Conservation (phyloP, 2,797 vertebrate species). For the Lepus oiostolus region DNA sequence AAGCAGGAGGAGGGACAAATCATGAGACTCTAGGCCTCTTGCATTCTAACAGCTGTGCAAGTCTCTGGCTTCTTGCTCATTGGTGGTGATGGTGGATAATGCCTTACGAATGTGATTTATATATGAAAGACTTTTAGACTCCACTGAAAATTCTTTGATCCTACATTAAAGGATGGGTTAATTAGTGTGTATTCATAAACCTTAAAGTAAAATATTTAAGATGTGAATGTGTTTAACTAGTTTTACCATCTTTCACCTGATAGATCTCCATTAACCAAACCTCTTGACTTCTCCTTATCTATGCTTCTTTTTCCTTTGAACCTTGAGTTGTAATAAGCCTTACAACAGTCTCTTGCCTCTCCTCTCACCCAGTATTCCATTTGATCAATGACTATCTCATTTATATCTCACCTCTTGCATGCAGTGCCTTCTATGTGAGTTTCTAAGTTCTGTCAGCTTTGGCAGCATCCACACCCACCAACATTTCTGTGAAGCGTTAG, state of each 20-base stretch:
- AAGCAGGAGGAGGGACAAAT: not conserved
- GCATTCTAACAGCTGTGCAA: not conserved
- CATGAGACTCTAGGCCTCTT: not conserved
- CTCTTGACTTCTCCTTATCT: not conserved
- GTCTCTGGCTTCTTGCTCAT: not conserved
- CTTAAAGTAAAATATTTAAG: slow-evolving; percentile 54
- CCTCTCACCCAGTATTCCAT: not conserved
- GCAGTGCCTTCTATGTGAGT: not conserved
- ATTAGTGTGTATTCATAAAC: not conserved
- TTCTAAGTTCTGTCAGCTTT: not conserved
- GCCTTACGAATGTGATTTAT: not conserved
- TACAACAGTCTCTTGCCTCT: not conserved
- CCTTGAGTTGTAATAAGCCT: not conserved
- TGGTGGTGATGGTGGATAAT: not conserved
- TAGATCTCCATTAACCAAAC: not conserved
- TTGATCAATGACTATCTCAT: not conserved
- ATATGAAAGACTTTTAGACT: not conserved
- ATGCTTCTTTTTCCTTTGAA: not conserved
- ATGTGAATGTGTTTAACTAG: not conserved
- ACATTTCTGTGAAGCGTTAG: not conserved
- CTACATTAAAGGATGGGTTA: slow-evolving; percentile 3
- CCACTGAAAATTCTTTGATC: not conserved
- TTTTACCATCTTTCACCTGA: slow-evolving; percentile 34
- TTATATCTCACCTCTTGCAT: not conserved
- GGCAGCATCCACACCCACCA: not conserved